A percentile compares a stretch with the other conserved stretches of the same genome.
Evolutionary conservation across 2,888 invertebrate genomes (phyloP).

Genomic region (Caenorhabditis sinica): DNA sequence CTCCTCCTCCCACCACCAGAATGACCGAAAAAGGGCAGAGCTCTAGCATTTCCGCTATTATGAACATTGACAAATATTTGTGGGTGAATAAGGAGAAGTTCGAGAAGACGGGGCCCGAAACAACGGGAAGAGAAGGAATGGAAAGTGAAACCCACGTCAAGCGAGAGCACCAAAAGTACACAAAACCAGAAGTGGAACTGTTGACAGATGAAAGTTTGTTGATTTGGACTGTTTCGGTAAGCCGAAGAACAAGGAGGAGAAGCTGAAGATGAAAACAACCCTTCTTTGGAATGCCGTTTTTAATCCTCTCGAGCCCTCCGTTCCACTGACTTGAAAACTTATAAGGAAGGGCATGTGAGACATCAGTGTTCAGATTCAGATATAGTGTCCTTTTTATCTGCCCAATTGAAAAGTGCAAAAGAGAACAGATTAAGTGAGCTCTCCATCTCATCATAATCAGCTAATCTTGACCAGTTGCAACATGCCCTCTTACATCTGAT

Average conservation of each 20-base stretch:
- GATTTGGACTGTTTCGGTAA: conserved; percentile 45
- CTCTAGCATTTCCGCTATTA: conserved; percentile 64
- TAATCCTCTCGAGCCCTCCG: conserved; percentile 17
- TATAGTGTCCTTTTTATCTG: background rate
- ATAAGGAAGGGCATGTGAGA: background rate
- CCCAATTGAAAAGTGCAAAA: conserved; percentile 23
- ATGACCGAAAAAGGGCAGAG: conserved; percentile 39
- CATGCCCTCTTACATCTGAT: conserved; percentile 9
- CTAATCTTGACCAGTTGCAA: conserved; percentile 44
- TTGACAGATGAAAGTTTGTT: conserved; percentile 56
- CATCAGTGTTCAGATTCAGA: conserved; percentile 32
- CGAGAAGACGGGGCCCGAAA: conserved; percentile 25
- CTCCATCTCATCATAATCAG: conserved; percentile 29
- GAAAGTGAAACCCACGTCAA: conserved; percentile 49
- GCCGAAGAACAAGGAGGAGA: conserved; percentile 15
- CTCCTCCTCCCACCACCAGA: background rate
- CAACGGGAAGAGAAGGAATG: conserved; percentile 37
- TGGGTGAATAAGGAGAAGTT: conserved; percentile 52
- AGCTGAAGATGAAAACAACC: conserved; percentile 30
- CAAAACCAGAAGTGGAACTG: conserved; percentile 46
- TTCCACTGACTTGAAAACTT: background rate
- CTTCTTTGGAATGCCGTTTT: background rate
- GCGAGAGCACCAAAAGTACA: conserved; percentile 59
- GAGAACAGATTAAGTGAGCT: conserved; percentile 9
- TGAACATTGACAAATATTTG: conserved; percentile 66